phyloP scores from a whole-genome alignment of 92 coral and sea anemone species.

The Scolanthus callimorphus region DNA sequence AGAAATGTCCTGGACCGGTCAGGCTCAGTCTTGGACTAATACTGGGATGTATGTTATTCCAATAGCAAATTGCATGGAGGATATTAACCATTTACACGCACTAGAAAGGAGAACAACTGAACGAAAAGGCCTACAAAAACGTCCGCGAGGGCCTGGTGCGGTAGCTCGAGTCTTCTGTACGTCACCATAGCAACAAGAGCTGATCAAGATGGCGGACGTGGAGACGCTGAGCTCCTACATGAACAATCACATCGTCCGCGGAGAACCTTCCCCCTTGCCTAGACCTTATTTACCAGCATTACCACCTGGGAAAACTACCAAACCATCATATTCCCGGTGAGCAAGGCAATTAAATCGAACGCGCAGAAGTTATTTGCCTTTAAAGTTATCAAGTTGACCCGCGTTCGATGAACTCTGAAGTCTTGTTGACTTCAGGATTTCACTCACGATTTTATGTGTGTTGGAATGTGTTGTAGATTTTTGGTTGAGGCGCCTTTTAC shows the following conservation, averaged over 20 bases:
- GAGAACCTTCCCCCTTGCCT: slow-evolving; percentile 94
- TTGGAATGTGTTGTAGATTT: slow-evolving; percentile 50
- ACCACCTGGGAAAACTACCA: slow-evolving; percentile 83
- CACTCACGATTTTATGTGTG: slow-evolving; percentile 12
- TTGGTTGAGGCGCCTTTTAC: slow-evolving; percentile 82
- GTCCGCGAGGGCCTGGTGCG: too few species aligned
- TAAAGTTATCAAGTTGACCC: background rate
- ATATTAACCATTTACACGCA: too few species aligned
- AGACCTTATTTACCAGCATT: slow-evolving; percentile 93
- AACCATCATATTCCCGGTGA: slow-evolving; percentile 89
- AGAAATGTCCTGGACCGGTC: too few species aligned
- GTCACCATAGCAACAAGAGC: slow-evolving; percentile 50
- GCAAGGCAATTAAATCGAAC: background rate
- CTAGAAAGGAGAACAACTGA: too few species aligned
- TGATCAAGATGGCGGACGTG: slow-evolving; percentile 69
- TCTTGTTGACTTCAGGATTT: too few species aligned
- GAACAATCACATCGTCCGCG: slow-evolving; percentile 53
- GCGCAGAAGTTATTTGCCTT: background rate
- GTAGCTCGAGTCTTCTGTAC: too few species aligned
- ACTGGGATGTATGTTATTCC: too few species aligned
- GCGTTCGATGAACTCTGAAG: slow-evolving; percentile 7
- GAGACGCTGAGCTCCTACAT: slow-evolving; percentile 45
- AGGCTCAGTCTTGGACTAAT: too few species aligned
- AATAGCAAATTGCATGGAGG: too few species aligned
- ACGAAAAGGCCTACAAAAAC: too few species aligned